Percentiles rank a stretch among this genome's conserved stretches.
These are phyloP conservation scores for Odontesthes bonariensis DNA, from an alignment of 2,113 vertebrate species.

Conservation along the genomic window DNA sequence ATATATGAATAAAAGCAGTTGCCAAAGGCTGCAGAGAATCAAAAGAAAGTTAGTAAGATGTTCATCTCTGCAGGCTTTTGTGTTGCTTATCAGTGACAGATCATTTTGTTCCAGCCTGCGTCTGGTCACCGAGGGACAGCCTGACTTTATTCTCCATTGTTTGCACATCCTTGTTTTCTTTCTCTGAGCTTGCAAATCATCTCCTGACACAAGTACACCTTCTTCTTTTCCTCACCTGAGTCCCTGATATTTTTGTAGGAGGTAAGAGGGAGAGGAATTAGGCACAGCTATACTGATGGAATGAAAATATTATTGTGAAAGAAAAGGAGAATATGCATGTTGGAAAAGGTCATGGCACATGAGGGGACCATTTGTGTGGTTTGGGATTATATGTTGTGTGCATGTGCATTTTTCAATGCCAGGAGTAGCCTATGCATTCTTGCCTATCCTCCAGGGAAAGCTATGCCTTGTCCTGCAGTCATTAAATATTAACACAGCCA, in stretches of 20 bases:
- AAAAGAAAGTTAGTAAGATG: slow-evolving; percentile 10
- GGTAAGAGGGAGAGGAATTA: slow-evolving; percentile 2
- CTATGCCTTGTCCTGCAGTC: slow-evolving; percentile 61
- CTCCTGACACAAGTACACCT: slow-evolving; percentile 37
- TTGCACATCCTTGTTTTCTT: slow-evolving; percentile 31
- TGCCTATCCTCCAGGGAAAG: slow-evolving; percentile 30
- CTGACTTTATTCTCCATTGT: slow-evolving; percentile 41
- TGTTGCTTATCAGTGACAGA: slow-evolving; percentile 44
- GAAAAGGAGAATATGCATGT: slow-evolving; percentile 1
- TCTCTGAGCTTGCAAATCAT: slow-evolving; percentile 55
- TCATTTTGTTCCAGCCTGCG: slow-evolving; percentile 42
- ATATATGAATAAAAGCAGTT: not conserved
- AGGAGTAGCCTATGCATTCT: not conserved
- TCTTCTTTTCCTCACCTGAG: slow-evolving; percentile 40
- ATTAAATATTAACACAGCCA: slow-evolving; percentile 81
- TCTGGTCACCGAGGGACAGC: slow-evolving; percentile 22
- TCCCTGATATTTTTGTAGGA: slow-evolving; percentile 23
- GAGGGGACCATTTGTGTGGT: not conserved
- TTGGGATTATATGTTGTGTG: not conserved
- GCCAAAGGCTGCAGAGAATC: not conserved
- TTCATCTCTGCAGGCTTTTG: slow-evolving; percentile 29
- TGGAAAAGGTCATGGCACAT: not conserved
- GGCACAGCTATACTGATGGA: not conserved
- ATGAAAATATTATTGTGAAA: not conserved
- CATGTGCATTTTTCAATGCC: not conserved